A percentile compares a stretch with the other conserved stretches of the same genome.
phyloP scores from a whole-genome alignment of 2,113 vertebrate species.

The Marmota flaviventris region DNA sequence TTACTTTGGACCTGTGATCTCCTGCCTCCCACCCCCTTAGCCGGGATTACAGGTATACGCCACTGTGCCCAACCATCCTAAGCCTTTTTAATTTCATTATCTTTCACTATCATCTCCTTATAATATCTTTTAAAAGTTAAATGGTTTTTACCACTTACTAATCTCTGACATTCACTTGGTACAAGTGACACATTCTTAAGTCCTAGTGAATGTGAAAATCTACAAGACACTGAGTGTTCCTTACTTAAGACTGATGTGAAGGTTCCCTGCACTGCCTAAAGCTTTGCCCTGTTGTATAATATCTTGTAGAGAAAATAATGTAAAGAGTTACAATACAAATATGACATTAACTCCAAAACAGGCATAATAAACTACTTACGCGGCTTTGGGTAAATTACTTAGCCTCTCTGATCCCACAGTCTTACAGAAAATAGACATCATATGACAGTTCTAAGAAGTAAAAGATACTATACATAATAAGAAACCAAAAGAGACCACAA shows the following conservation, averaged over 20 bases:
- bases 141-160: neutral
- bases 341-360: neutral
- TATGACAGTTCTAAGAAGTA: neutral
- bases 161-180: neutral
- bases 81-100: neutral
- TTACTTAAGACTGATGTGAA: neutral
- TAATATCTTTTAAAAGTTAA: neutral
- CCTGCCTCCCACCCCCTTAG: too few relatives aligned
- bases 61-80: too few relatives aligned
- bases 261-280: neutral
- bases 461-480: neutral
- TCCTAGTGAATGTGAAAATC: neutral
- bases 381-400: neutral
- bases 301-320: neutral
- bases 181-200: neutral
- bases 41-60: too few relatives aligned
- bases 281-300: neutral
- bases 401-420: neutral
- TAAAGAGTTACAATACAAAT: neutral
- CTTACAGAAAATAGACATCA: neutral
- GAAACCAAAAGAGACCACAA: neutral
- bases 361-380: neutral
- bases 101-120: neutral
- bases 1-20: too few relatives aligned
- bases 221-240: neutral